Evolutionary conservation across 2,888 invertebrate genomes (phyloP), one percentile per base, ranked within the genome.

Genomic region (Notodonta dromedarius): DNA sequence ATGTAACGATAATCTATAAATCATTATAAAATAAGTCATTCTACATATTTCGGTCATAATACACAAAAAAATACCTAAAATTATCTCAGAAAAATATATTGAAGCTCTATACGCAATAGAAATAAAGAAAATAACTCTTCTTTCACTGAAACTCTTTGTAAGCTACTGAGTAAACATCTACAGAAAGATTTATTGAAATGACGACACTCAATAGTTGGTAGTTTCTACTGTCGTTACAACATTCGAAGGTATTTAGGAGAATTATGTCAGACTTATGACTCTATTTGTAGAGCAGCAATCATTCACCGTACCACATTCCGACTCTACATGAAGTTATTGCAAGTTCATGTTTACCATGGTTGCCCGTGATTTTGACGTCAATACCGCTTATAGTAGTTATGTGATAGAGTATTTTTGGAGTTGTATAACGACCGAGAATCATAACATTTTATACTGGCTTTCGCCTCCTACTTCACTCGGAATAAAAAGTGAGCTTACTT

Each of bases 331-430:
- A 50, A 9, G 16, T 50, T 50, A 50, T 50, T 16, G 46, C 46
- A 46, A 46, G 46, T 46, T 46, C 5, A 16, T 50, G 50, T 50
- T 50, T 50, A 16, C n/a, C 13, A 66, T 73, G 63, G 66, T 56
- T 58, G 53, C 61, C 56, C 35, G 58, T 60, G 61, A 57, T 58
- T 57, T 12, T 57, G 63, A 69, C 74, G 73, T 74, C 73, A 74
- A 63, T 35, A 59, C 66, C 59, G 44, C 56, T 67, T 74, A 73
- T 74, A 76, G 76, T 59, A 16, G 58, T 55, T 69, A 70, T 70
- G 75, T 68, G 63, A 73, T 74, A 65, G 59, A 65, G 70, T 66
- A 66, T 68, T 66, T 61, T 65, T 66, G 73, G 63, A 66, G 61
- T 57, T 62, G 60, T 65, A 62, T 39, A 58, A 42, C 54, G 61